A percentile compares a stretch with the other conserved stretches of the same genome.
Conservation (phyloP, 2,113 vertebrate species). For the Tenrec ecaudatus region DNA sequence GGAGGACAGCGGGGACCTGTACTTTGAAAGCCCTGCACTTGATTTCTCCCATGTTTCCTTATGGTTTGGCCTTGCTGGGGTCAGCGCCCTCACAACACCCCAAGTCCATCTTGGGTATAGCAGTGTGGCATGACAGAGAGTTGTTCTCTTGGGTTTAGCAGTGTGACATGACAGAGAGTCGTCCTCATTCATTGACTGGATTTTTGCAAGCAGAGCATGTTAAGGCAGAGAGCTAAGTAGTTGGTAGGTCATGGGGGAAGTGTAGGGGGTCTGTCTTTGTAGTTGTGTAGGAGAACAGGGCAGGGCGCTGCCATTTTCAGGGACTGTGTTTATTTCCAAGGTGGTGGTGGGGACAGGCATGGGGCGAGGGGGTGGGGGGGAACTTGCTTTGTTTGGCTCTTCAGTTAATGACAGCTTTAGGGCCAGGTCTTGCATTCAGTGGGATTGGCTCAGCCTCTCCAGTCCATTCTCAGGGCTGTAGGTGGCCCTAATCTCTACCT, state of each 20-base stretch:
- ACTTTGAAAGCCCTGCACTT: not conserved
- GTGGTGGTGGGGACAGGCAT: not conserved
- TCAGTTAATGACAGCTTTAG: not conserved
- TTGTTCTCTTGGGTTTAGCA: not conserved
- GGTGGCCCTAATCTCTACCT: not conserved
- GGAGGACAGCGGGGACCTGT: no score
- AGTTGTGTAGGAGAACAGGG: not conserved
- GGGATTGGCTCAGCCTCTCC: not conserved
- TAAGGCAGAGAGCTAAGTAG: not conserved
- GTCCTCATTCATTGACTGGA: not conserved
- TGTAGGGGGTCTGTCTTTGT: not conserved
- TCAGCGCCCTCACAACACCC: not conserved
- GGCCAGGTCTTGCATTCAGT: not conserved
- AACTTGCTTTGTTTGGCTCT: not conserved
- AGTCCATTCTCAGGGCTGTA: not conserved
- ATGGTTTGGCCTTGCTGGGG: not conserved
- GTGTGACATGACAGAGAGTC: not conserved
- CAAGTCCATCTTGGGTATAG: not conserved
- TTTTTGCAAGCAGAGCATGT: not conserved
- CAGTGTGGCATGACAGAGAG: not conserved
- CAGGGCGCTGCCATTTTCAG: not conserved
- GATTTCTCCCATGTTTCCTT: not conserved
- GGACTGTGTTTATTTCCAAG: accelerated
- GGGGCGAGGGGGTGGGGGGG: no score
- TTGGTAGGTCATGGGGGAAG: not conserved